Evolutionary conservation across 2,113 vertebrate genomes (phyloP).

Genomic region (Typhlomys cinereus): DNA sequence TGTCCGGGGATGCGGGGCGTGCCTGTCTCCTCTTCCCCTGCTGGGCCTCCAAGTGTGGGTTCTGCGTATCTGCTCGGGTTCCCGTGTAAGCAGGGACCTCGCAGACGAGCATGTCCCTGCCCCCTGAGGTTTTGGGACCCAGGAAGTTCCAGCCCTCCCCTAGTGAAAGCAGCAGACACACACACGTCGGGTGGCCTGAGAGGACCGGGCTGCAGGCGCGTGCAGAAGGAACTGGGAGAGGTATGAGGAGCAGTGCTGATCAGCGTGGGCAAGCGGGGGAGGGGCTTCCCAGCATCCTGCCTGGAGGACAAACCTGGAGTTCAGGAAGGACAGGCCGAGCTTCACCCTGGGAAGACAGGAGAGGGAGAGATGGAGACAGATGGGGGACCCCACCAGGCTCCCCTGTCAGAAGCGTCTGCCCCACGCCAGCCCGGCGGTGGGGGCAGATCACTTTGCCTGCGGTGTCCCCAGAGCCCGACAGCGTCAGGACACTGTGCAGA

Average conservation of each 20-base stretch:
- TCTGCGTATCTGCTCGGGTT: too few relatives aligned
- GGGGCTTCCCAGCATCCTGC: not conserved
- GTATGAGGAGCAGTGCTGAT: not conserved
- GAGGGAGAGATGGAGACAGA: not conserved
- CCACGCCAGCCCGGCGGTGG: too few relatives aligned
- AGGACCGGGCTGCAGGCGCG: not conserved
- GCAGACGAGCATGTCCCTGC: not conserved
- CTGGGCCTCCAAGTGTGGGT: too few relatives aligned
- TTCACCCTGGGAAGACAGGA: not conserved
- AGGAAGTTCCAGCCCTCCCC: not conserved
- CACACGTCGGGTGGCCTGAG: not conserved
- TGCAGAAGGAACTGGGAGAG: slow-evolving; percentile 39
- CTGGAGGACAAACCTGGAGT: not conserved
- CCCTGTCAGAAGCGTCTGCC: not conserved
- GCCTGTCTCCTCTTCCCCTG: too few relatives aligned
- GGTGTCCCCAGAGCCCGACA: too few relatives aligned
- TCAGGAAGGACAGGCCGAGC: not conserved
- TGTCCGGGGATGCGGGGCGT: too few relatives aligned
- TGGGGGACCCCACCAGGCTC: not conserved
- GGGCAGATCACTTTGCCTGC: accelerated
- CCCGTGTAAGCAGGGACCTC: too few relatives aligned
- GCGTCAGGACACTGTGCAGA: not conserved
- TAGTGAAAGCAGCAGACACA: too few relatives aligned
- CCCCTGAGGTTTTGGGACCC: not conserved
- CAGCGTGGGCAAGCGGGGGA: not conserved